Evolutionary conservation across 2,797 vertebrate genomes (phyloP), one percentile per base, ranked within the genome.

Genomic region (Thripadectes ignobilis): DNA sequence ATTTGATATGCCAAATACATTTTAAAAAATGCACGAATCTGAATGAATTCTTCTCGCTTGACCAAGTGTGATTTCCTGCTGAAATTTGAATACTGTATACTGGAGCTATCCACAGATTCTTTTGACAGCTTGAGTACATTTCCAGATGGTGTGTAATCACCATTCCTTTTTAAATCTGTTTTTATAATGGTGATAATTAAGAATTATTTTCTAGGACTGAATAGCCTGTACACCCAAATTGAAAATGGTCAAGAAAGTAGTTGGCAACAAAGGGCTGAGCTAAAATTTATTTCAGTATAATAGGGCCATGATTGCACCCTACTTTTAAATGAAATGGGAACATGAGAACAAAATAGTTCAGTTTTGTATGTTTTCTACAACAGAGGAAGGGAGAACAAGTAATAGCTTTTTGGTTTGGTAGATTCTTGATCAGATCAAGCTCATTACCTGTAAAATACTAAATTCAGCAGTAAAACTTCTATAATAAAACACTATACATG

Each of bases 81-180:
- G 62, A 92, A 96, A 96, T 62, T 51, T 93, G 88, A 96, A 96
- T 93, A 85, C n/a, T 87, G 6, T 85, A 62, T 38, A 91, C 27
- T 88, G 54, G 46, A 96, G 45, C 55, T 73, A 92, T 91, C 58
- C 63, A 88, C 81, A 90, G 79, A 97, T 95, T 88, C 88, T 94
- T 96, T 96, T 97, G 81, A 97, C 89, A 97, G 89, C 68, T 95
- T 94, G 75, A 88, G 61, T 80, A 69, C 34, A 85, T 94, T 97
- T 97, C 90, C 95, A 97, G 95, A 96, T 95, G 85, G 81, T 73
- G 20, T 57, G 69, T 89, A 96, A 97, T 96, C 93, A 96, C 61
- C 62, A 85, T 96, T 96, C 38, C n/a, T 96, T 97, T 97, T 95
- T 18, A 97, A 97, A 97, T 96, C 92, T 97, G 87, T 77, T 96